Evolutionary conservation across 2,888 invertebrate species (phyloP).

Genomic region (Lottia gigantea): DNA sequence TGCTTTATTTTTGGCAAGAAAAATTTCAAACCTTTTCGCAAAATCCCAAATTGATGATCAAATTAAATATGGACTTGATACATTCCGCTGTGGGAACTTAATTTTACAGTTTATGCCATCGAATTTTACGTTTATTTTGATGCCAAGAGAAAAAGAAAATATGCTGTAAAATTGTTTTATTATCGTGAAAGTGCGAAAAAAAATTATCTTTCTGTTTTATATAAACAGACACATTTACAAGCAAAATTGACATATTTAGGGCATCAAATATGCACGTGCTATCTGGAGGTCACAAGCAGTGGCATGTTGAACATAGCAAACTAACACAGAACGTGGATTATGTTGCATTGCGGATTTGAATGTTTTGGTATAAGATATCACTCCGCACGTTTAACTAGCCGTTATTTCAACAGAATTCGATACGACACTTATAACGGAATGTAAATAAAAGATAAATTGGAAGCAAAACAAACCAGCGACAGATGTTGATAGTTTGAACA

Average conservation of each 20-base stretch:
- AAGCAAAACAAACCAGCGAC: background rate
- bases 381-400: slow-evolving; percentile 2
- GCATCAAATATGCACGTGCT: slow-evolving; percentile 10
- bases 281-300: background rate
- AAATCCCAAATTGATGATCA: too few relatives aligned
- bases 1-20: too few relatives aligned
- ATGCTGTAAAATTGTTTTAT: background rate
- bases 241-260: slow-evolving; percentile 3
- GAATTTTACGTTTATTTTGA: too few relatives aligned
- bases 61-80: too few relatives aligned
- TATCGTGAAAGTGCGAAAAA: background rate
- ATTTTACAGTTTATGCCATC: too few relatives aligned
- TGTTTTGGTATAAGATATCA: slow-evolving; percentile 28
- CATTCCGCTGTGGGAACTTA: too few relatives aligned
- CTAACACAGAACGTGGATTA: slow-evolving; percentile 8
- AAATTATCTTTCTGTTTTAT: background rate
- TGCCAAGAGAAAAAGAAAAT: background rate
- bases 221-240: background rate
- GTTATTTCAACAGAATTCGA: slow-evolving; percentile 23
- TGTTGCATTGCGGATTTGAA: slow-evolving; percentile 24
- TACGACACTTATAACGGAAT: slow-evolving; percentile 12
- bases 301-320: slow-evolving; percentile 5
- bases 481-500: background rate
- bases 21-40: too few relatives aligned
- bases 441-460: background rate